Conservation (phyloP, 2,113 vertebrate genomes). For the Vidua chalybeata region DNA sequence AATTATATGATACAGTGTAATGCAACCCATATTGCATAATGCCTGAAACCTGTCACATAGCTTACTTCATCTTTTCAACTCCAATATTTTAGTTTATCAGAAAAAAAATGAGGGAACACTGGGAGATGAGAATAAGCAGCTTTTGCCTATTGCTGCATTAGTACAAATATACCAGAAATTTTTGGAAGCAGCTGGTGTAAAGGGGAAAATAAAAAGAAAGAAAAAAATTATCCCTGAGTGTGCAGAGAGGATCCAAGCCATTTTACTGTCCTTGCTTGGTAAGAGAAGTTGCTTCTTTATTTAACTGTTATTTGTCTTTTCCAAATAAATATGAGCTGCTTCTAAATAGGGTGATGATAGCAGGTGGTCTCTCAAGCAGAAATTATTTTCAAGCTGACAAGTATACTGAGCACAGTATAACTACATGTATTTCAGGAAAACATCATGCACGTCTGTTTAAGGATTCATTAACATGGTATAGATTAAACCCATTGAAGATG, state of each 20-base stretch:
- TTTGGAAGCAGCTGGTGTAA: neutral
- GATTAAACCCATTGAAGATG: conserved; percentile 71
- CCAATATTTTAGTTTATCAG: conserved; percentile 21
- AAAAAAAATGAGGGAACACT: neutral
- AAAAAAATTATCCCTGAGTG: neutral
- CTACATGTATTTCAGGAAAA: conserved; percentile 59
- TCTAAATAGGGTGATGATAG: conserved; percentile 51
- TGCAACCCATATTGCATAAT: neutral
- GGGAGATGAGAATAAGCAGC: neutral
- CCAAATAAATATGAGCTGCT: conserved; percentile 45
- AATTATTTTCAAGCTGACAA: conserved; percentile 63
- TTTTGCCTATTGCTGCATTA: neutral
- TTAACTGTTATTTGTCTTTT: conserved; percentile 54
- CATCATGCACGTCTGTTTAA: conserved; percentile 66
- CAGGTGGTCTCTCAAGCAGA: conserved; percentile 61
- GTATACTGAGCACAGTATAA: conserved; percentile 22
- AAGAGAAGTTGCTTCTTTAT: conserved; percentile 19
- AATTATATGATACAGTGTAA: neutral
- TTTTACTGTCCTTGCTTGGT: conserved; percentile 28
- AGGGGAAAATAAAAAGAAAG: neutral
- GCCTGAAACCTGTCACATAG: neutral
- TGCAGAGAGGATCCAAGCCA: neutral
- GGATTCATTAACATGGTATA: conserved; percentile 74
- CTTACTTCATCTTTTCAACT: conserved; percentile 34
- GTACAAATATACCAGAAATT: neutral